Percentiles rank a stretch among this genome's conserved stretches.
Evolutionary conservation across 2,888 invertebrate genomes (phyloP).

Genomic region (Mesorhabditis spiculigera): DNA sequence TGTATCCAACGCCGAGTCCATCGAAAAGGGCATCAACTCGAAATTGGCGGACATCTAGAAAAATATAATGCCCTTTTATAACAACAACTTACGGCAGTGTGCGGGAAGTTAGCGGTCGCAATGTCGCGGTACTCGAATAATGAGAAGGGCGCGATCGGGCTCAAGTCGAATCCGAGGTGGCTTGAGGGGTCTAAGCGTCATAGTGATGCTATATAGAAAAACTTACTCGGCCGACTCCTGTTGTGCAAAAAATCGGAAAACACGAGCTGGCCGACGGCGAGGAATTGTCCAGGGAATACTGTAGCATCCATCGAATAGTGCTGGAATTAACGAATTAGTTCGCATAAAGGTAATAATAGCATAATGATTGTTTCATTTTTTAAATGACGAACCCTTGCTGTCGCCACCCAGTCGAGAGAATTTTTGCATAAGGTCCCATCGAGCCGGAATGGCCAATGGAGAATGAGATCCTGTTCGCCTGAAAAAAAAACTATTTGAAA

Average conservation of each 20-base stretch:
- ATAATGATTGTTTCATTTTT: too few species aligned
- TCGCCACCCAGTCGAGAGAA: not conserved
- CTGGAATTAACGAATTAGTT: too few species aligned
- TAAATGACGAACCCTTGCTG: not conserved
- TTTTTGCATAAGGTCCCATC: not conserved
- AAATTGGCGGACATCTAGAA: not conserved
- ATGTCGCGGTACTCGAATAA: slow-evolving; percentile 29
- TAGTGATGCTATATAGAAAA: not conserved
- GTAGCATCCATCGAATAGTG: too few species aligned
- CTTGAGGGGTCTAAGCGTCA: slow-evolving; percentile 12
- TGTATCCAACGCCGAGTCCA: not conserved
- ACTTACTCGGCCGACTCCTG: not conserved
- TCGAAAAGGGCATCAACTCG: not conserved
- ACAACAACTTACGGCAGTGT: not conserved
- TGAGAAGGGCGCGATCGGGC: slow-evolving; percentile 15
- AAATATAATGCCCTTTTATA: not conserved
- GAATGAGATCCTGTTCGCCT: not conserved
- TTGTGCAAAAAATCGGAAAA: not conserved
- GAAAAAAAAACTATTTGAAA: not conserved
- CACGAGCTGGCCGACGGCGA: not conserved
- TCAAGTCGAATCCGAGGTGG: slow-evolving; percentile 21
- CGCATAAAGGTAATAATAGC: too few species aligned
- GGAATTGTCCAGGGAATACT: not conserved
- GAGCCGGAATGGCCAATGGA: not conserved
- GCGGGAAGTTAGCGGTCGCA: not conserved